A percentile compares a stretch with the other conserved stretches of the same genome.
These are phyloP conservation scores for Clarias macrocephalus DNA, from an alignment of 2,113 vertebrate genomes.

Conservation along the genomic window DNA sequence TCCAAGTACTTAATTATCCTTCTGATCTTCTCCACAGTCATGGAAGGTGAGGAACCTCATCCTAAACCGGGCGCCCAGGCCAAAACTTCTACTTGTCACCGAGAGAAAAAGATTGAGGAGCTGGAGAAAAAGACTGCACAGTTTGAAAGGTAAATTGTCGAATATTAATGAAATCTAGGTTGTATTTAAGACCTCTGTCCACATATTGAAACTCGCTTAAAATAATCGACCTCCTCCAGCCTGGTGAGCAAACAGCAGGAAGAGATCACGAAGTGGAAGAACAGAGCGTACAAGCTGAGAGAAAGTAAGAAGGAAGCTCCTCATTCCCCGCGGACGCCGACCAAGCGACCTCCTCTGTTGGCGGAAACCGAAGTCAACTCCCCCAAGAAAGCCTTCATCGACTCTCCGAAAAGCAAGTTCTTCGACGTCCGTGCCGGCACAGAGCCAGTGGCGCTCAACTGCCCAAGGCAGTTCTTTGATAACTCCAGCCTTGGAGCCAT, in stretches of 20 bases:
- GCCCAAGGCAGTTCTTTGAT: slow-evolving; percentile 73
- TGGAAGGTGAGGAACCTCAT: slow-evolving; percentile 62
- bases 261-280: slow-evolving; percentile 71
- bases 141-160: slow-evolving; percentile 71
- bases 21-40: slow-evolving; percentile 62
- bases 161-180: not conserved
- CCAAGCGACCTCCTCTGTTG: slow-evolving; percentile 54
- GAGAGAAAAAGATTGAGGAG: slow-evolving; percentile 75
- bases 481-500: slow-evolving; percentile 67
- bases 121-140: slow-evolving; percentile 73
- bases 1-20: not conserved
- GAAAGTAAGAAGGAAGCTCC: slow-evolving; percentile 51
- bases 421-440: slow-evolving; percentile 54
- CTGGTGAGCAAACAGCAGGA: slow-evolving; percentile 64
- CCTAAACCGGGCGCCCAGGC: slow-evolving; percentile 71
- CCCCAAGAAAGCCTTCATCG: slow-evolving; percentile 57
- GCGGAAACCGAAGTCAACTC: slow-evolving; percentile 48
- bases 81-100: slow-evolving; percentile 74
- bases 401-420: slow-evolving; percentile 69
- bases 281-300: slow-evolving; percentile 67
- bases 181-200: not conserved
- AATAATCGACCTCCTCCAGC: slow-evolving; percentile 52
- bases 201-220: not conserved
- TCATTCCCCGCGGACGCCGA: slow-evolving; percentile 55
- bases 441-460: slow-evolving; percentile 40